These are phyloP conservation scores for Eristalis arbustorum DNA, from an alignment of 2,888 invertebrate genomes.

Conservation along the genomic window DNA sequence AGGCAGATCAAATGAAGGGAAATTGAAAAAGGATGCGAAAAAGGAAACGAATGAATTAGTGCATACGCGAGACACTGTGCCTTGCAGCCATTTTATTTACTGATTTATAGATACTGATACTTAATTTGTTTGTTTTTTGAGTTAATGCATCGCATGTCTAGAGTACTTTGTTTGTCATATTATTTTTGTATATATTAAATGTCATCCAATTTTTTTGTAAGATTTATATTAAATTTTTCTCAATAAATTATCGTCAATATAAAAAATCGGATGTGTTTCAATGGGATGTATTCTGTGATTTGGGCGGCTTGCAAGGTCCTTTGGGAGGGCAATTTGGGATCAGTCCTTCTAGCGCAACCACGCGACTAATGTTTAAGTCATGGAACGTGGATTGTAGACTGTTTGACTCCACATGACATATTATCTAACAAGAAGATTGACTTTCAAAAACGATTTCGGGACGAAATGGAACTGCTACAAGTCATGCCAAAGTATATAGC, in stretches of 20 bases:
- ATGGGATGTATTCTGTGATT: background rate
- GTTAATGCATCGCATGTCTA: conserved; percentile 48
- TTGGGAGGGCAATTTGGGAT: too few relatives aligned
- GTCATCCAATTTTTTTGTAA: conserved; percentile 68
- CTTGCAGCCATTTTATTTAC: conserved; percentile 50
- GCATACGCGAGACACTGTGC: conserved; percentile 13
- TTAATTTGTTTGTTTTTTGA: conserved; percentile 36
- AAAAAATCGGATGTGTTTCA: background rate
- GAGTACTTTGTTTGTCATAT: conserved; percentile 66
- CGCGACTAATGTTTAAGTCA: too few relatives aligned
- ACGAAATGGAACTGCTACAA: too few relatives aligned
- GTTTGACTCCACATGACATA: too few relatives aligned
- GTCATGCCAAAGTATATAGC: too few relatives aligned
- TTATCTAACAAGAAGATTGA: too few relatives aligned
- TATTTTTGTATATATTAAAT: conserved; percentile 68
- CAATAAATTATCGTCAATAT: conserved; percentile 66
- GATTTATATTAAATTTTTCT: conserved; percentile 69
- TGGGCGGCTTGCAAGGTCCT: too few relatives aligned
- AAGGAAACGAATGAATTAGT: background rate
- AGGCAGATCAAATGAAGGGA: background rate
- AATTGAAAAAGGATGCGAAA: background rate
- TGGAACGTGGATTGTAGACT: too few relatives aligned
- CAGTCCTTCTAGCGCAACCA: too few relatives aligned
- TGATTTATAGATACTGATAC: conserved; percentile 31
- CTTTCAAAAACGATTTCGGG: too few relatives aligned